Base-by-base conservation (phyloP, 2,888 invertebrate genomes). In the Orgyia antiqua region DNA sequence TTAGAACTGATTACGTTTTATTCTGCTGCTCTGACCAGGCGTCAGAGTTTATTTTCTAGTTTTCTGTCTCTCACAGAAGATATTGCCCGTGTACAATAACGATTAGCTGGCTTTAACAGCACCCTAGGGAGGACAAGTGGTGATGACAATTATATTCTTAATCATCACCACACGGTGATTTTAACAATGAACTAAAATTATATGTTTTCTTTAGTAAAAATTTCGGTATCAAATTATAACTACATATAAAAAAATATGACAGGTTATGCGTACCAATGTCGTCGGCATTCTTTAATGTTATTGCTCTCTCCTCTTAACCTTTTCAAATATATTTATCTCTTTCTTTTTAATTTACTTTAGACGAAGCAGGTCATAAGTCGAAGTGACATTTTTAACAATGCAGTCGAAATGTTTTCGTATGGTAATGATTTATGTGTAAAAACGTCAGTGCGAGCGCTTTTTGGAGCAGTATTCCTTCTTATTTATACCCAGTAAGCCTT, bases 321-420 rank as follows among this genome's bases (percentile, higher is more conserved):
- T 67, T 64, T 50, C 31, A 37, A 44, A 53, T 62, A 52, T 48
- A 3, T 60, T 47, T 51, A 45, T 74, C 71, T 64, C 68, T 68
- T 65, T 76, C 75, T 51, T 68, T 73, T 77, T 73, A 78, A 77
- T 79, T 77, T 74, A 62, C 63, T 62, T 79, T 71, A 78, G 74
- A 73, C 73, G 80, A 68, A 83, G 70, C 76, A 83, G 78, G 79
- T 79, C 82, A 76, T 80, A 83, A 86, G 82, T 79, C 66, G 76
- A 63, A 75, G 78, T 82, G 86, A 86, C 84, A 83, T 80, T 83
- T 82, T 79, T 71, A 84, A 86, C 84, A 86, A 84, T 76, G 60
- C 70, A 62, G 65, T 73, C 72, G 78, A 80, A 83, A 84, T 83
- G 84, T 86, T 86, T 84, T 84, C 78, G 77, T 83, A 79, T 83